Evolutionary conservation across 2,888 invertebrate species (phyloP).

Genomic region (Unio pictorum): DNA sequence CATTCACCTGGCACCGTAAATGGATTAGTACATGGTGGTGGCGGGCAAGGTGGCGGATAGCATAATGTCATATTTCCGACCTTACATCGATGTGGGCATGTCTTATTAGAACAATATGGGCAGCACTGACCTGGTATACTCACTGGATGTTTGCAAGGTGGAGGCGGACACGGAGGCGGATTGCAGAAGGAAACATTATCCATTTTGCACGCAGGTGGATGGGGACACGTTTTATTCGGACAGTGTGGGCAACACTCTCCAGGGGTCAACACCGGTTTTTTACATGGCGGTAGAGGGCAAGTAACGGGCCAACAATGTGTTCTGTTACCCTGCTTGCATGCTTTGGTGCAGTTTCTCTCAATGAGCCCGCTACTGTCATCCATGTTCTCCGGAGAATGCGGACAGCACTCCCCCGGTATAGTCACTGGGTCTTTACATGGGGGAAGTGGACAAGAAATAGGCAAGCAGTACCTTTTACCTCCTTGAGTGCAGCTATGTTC

Average conservation of each 20-base stretch:
- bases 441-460: too few relatives aligned
- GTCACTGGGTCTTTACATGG: too few relatives aligned
- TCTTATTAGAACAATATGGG: conserved; percentile 13
- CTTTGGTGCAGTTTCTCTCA: too few relatives aligned
- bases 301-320: conserved; percentile 16
- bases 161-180: conserved; percentile 20
- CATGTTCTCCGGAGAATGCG: too few relatives aligned
- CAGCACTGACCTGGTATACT: conserved; percentile 20
- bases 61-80: conserved; percentile 18
- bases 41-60: conserved; percentile 20
- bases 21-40: conserved; percentile 18
- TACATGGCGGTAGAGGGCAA: conserved; percentile 19
- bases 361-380: too few relatives aligned
- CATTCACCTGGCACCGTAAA: conserved; percentile 12
- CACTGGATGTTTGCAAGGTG: conserved; percentile 16
- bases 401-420: too few relatives aligned
- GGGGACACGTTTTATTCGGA: conserved; percentile 2
- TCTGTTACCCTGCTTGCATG: too few relatives aligned
- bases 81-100: conserved; percentile 20
- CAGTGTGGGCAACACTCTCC: conserved; percentile 27
- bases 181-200: conserved; percentile 4
- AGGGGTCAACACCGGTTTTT: conserved; percentile 10
- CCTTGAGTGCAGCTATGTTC: too few relatives aligned
- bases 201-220: too few relatives aligned
- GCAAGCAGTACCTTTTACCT: too few relatives aligned